phyloP scores from a whole-genome alignment of 1,140 invertebrate species.

The Lamellibrachia luymesi region DNA sequence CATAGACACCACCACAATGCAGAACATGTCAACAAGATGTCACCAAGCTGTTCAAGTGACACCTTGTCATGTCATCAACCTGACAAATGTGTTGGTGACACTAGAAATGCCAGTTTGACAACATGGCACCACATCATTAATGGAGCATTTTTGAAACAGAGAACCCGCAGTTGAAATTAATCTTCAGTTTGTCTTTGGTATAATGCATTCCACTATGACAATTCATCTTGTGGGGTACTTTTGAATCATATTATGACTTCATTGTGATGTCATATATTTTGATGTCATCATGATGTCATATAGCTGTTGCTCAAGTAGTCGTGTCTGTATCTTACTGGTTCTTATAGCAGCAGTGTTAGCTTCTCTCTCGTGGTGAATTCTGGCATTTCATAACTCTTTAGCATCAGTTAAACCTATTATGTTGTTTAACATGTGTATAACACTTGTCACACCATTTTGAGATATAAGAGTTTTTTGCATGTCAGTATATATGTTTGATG shows the following conservation, averaged over 20 bases:
- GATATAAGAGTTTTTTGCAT: background rate
- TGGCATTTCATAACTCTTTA: background rate
- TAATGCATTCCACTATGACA: background rate
- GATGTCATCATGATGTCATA: no score
- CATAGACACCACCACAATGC: no score
- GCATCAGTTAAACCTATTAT: background rate
- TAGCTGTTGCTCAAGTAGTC: background rate
- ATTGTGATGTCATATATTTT: no score
- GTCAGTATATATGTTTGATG: background rate
- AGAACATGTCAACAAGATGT: background rate
- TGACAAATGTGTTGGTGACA: background rate
- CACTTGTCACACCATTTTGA: background rate
- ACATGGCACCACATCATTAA: background rate
- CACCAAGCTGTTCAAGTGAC: background rate
- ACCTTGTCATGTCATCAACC: background rate
- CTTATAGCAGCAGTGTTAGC: background rate
- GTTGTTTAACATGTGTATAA: background rate
- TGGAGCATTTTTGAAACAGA: background rate
- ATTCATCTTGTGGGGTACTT: background rate
- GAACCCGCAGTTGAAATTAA: background rate
- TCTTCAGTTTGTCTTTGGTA: background rate
- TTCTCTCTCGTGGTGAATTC: background rate
- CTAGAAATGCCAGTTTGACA: background rate
- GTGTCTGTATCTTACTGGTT: background rate
- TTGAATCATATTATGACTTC: background rate